phyloP scores from a whole-genome alignment of 2,113 vertebrate species.

The Nyctibius bracteatus region DNA sequence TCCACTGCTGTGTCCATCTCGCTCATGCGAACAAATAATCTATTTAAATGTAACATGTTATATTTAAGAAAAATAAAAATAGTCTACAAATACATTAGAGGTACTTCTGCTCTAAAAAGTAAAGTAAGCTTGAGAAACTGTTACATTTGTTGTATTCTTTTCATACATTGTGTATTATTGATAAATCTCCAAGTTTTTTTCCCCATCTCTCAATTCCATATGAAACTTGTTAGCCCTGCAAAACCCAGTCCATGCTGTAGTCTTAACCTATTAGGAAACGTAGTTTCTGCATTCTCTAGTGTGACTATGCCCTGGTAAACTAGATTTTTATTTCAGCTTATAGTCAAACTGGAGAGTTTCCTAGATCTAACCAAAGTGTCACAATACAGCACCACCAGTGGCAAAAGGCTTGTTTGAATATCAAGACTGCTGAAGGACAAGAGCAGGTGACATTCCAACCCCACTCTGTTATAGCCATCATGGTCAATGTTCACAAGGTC shows the following conservation, averaged over 20 bases:
- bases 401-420: not conserved
- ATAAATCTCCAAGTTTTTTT: not conserved
- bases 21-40: not conserved
- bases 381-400: not conserved
- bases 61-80: not conserved
- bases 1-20: not conserved
- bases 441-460: not conserved
- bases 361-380: not conserved
- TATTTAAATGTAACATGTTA: not conserved
- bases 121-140: not conserved
- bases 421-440: not conserved
- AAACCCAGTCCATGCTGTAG: not conserved
- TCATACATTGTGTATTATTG: not conserved
- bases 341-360: not conserved
- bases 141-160: not conserved
- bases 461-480: not conserved
- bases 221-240: not conserved
- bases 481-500: not conserved
- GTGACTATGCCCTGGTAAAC: not conserved
- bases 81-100: not conserved
- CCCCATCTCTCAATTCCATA: not conserved
- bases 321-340: not conserved
- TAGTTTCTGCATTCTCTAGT: not conserved
- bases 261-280: not conserved
- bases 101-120: not conserved